Base-by-base conservation (phyloP, 1,140 invertebrate genomes). In the Diachasma alloeum region DNA sequence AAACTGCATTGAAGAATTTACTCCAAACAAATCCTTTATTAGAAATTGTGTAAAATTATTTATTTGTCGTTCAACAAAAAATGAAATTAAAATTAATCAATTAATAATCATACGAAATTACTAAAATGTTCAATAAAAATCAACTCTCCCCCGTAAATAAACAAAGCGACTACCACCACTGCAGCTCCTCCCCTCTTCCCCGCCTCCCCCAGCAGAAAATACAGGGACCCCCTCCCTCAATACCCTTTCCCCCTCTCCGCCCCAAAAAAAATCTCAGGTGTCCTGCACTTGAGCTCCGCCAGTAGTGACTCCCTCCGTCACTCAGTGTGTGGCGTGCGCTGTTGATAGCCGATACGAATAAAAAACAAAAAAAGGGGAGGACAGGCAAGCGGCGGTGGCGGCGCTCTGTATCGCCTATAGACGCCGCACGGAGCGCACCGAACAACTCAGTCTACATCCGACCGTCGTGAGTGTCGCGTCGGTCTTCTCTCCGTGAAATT, bases 371-470 rank as follows among this genome's bases (percentile, higher is more conserved):
- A 63, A 71, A 67, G 59, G 75, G 75, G 75, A 56, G 72, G 77
- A 66, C 39, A 39, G 76, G 70, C 42, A 59, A 53, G 31, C 19
- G 24, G 26, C 48, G 63, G 39, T 63, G 63, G 69, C 77, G 56
- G 73, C 71, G 31, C 66, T 56, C 39, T 22, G 74, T 77, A 80
- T 74, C 67, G 79, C 42, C 79, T 78, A 83, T 83, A 84, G 82
- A 83, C 79, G 75, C 75, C 79, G 80, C 74, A 77, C 71, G 63
- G 74, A 78, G 75, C 56, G 74, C 75, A 80, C 71, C 78, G 82
- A 73, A 70, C 78, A 75, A 77, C 79, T 85, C 84, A 85, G 84
- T 85, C 80, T 83, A 82, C 81, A 82, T 83, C 81, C 79, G 82
- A 85, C 79, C 81, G 81, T 74, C 83, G 81, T 79, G 78, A 81